These are phyloP conservation scores for Liopterus haemorrhoidalis DNA, from an alignment of 2,888 invertebrate genomes.

Conservation along the genomic window DNA sequence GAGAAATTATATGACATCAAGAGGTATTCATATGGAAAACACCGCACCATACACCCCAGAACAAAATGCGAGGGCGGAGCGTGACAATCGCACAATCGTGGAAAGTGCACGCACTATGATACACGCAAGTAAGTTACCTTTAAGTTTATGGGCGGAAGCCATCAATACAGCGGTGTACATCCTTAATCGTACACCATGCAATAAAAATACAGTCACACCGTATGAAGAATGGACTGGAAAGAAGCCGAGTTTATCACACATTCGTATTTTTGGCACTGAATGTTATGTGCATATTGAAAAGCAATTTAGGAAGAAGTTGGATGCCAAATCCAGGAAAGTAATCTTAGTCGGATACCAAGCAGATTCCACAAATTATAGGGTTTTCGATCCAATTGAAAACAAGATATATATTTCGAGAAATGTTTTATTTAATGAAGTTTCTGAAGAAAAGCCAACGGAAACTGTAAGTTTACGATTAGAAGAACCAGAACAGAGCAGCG, in stretches of 20 bases:
- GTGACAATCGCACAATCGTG: slow-evolving; percentile 36
- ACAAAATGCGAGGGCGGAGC: slow-evolving; percentile 36
- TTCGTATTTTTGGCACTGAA: slow-evolving; percentile 18
- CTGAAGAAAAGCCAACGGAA: no score
- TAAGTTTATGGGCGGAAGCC: slow-evolving; percentile 38
- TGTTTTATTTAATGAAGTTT: slow-evolving; percentile 32
- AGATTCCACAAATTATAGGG: slow-evolving; percentile 25
- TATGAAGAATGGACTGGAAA: slow-evolving; percentile 12
- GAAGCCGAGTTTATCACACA: slow-evolving; percentile 4
- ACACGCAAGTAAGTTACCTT: slow-evolving; percentile 28
- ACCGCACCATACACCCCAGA: slow-evolving; percentile 30
- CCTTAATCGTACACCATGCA: slow-evolving; percentile 28
- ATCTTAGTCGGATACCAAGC: slow-evolving; percentile 14
- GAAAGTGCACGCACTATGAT: slow-evolving; percentile 36
- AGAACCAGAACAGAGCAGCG: no score
- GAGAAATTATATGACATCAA: slow-evolving; percentile 22
- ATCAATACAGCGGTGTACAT: slow-evolving; percentile 33
- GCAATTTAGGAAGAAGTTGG: slow-evolving; percentile 15
- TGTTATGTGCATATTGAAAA: slow-evolving; percentile 18
- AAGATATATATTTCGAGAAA: slow-evolving; percentile 30
- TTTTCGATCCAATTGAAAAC: slow-evolving; percentile 25
- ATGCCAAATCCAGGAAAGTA: slow-evolving; percentile 12
- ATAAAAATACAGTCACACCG: background rate
- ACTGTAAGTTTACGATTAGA: no score
- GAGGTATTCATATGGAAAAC: slow-evolving; percentile 29